Base-by-base conservation (phyloP, 1,140 invertebrate genomes). In the Drosophila mayri region DNA sequence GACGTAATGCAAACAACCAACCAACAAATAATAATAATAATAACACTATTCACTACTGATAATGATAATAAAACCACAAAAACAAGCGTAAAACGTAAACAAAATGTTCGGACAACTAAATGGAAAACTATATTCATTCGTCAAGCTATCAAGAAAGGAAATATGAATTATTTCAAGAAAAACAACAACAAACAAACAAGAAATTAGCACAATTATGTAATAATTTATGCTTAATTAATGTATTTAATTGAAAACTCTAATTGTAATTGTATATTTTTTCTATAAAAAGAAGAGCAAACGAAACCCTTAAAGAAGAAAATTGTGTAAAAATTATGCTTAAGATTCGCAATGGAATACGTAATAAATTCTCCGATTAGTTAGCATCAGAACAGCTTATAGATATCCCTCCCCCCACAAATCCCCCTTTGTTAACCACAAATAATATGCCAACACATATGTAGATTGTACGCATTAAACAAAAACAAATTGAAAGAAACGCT, bases 191-290 rank as follows among this genome's bases (percentile, higher is more conserved):
- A 49, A 41, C 22, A 54, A 62, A 54, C 32, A 63, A 58, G 58
- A 75, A 87, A 82, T 87, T 86, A 86, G 83, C 83, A 82, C 83
- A 86, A 86, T 87, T 86, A 86, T 87, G 55, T 87, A 87, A 86
- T 86, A 87, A 87, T 88, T 83, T 87, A 87, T 79, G 84, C 83
- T 73, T 87, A 81, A 81, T 60, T 76, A 79, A 82, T 57, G 59
- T 79, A 83, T 83, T 83, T 87, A 79, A 86, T 79, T 79, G 63
- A 66, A 75, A 35, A 63, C 55, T 47, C 47, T 86, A 86, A 81
- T 66, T 76, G 25, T 78, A 82, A 75, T 18, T 88, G 83, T 83
- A 87, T n/a, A 88, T 82, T 82, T 82, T 79, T 60, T 67, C 43
- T 67, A 79, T 54, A 46, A 54, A 54, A 54, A 7, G 2, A 54